Base-by-base conservation (phyloP, 2,888 invertebrate genomes). In the Ceraclea dissimilis region DNA sequence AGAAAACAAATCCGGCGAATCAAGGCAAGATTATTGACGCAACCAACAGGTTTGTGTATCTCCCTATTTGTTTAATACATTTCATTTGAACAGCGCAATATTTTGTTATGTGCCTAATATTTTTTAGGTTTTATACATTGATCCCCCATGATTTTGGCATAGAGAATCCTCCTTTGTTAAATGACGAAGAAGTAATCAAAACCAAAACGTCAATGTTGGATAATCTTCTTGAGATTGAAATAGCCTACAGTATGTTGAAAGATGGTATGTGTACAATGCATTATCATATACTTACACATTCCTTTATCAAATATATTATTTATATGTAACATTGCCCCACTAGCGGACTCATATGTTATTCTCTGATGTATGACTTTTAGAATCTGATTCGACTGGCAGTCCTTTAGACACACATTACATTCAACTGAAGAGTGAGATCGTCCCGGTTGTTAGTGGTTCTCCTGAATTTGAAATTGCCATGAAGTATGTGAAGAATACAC, bases 121-220 rank as follows among this genome's bases (percentile, higher is more conserved):
- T 2, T 46, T 46, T 8, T 49, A 78, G 82, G 62, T 99, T 99
- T 74, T 99, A 93, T 70, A 95, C 97, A 0, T 75, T 95, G 50
- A 88, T 99, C 60, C 99, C 99, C 0, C 99, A 99, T 70, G 88
- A 88, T 66, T 97, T 96, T 70, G 98, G 98, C 1, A 72, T 90
- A 39, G 79, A 84, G 16, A 85, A 84, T 63, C 90, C 94, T 0
- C 92, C 92, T 2, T 68, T 94, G 43, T 77, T 99, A 51, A 83
- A 93, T 64, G 85, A 85, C 18, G 67, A 78, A 4, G 89, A 90
- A 49, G 75, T 86, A 49, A 85, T 99, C 20, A 72, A 77, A 63
- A 64, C 67, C 2, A 81, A 85, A 62, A 75, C 76, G 0, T 88
- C 89, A 63, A 95, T 98, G 94, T 71, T 99, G 60, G 94, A 97